These are phyloP conservation scores for Acanthococcus lagerstroemiae DNA, from an alignment of 2,888 invertebrate genomes.

Conservation along the genomic window DNA sequence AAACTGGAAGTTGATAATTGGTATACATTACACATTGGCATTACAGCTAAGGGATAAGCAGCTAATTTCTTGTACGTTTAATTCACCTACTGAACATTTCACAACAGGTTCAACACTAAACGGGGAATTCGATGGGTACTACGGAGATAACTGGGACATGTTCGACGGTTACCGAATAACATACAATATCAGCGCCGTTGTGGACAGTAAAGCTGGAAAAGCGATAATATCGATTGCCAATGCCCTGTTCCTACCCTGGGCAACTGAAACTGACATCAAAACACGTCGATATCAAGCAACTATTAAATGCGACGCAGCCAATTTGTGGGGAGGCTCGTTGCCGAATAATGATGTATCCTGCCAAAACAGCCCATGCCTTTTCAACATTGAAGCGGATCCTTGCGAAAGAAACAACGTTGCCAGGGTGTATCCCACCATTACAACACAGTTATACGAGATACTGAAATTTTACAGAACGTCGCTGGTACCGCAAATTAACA, in stretches of 20 bases:
- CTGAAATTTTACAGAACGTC: constrained; percentile 47
- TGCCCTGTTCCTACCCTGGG: constrained; percentile 38
- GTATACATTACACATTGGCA: constrained; percentile 38
- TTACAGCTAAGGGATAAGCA: neutral
- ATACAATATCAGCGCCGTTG: constrained; percentile 44
- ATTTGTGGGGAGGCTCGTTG: constrained; percentile 12
- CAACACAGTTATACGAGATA: constrained; percentile 44
- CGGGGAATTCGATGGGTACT: constrained; percentile 44
- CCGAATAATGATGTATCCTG: constrained; percentile 6
- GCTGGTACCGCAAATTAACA: constrained; percentile 47
- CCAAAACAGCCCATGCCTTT: constrained; percentile 48
- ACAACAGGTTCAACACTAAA: constrained; percentile 36
- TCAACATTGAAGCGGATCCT: constrained; percentile 66
- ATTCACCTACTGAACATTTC: neutral
- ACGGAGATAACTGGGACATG: constrained; percentile 40
- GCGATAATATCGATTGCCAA: constrained; percentile 38
- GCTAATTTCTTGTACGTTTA: neutral
- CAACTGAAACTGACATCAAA: constrained; percentile 41
- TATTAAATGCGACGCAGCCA: constrained; percentile 36
- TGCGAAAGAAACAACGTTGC: constrained; percentile 62
- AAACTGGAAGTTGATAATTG: constrained; percentile 48
- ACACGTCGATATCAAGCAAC: constrained; percentile 43
- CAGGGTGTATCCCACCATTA: constrained; percentile 45
- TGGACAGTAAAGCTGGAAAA: constrained; percentile 42
- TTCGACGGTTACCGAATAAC: constrained; percentile 36